Base-by-base conservation (phyloP, 2,113 vertebrate species). In the Tichodroma muraria region DNA sequence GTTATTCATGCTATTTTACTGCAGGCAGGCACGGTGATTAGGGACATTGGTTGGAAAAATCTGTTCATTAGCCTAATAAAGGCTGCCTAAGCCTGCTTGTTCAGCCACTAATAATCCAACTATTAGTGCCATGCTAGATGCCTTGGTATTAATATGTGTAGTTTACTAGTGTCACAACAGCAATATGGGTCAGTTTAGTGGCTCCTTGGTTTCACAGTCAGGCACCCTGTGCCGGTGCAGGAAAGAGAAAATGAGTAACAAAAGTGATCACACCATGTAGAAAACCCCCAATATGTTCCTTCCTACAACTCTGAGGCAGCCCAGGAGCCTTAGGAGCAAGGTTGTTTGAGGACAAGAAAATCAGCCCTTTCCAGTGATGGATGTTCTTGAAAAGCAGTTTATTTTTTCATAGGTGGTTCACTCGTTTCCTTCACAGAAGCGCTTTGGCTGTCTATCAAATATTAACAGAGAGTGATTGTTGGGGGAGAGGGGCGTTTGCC, bases 31-130 rank as follows among this genome's bases (percentile, higher is more conserved):
- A 96, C 88, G 85, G 95, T 94, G 94, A 94, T 97, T 96, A 93
- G 90, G 85, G 96, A 96, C 93, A 96, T 95, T 94, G 94, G 81
- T 85, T 96, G 93, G 88, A 94, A 95, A 95, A 97, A 97, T 96
- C 93, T 93, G 95, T 97, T 98, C 92, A 98, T 98, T 98, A 97
- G 96, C 96, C 96, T 98, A 96, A 98, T 97, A 97, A 98, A 97
- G 96, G 94, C 96, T 94, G 96, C 94, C 95, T 97, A 97, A 97
- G 96, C 94, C 95, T 97, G 95, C 96, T 97, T 96, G 94, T 97
- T 97, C 96, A 96, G 86, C 89, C 96, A 85, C 94, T 97, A 97
- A 97, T 97, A 97, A 97, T 97, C 95, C 86, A 96, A 96, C 96
- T 97, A 94, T 97, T 96, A 95, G 95, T 88, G 77, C 95, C 79